Conservation (phyloP, 1,140 invertebrate species). For the Drosophila neocordata region DNA sequence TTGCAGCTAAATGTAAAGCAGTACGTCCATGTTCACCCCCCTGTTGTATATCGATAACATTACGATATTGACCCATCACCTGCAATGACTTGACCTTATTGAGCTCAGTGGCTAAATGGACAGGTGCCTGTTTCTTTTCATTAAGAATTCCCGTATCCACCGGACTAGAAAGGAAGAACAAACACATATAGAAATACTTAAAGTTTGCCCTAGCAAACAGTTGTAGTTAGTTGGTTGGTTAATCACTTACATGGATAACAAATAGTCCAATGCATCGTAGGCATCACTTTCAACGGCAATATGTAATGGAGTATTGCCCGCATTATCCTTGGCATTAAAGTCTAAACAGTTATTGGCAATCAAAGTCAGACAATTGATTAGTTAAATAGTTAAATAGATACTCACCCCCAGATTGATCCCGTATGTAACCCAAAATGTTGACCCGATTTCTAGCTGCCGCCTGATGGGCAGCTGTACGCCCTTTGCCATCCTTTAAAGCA, state of each 20-base stretch:
- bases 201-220: no score
- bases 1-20: conserved; percentile 91
- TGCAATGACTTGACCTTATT: conserved; percentile 88
- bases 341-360: conserved; percentile 85
- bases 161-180: no score
- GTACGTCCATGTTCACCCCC: conserved; percentile 91
- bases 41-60: conserved; percentile 87
- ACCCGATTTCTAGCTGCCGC: conserved; percentile 90
- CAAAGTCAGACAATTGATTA: not conserved
- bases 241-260: conserved; percentile 88
- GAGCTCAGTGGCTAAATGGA: conserved; percentile 91
- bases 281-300: conserved; percentile 90
- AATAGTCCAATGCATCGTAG: conserved; percentile 87
- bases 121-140: conserved; percentile 89
- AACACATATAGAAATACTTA: no score
- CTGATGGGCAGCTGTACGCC: conserved; percentile 89
- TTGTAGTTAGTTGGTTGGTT: not conserved
- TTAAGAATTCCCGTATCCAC: conserved; percentile 89
- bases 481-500: conserved; percentile 87
- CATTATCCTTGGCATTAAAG: conserved; percentile 89
- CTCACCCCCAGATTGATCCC: conserved; percentile 88
- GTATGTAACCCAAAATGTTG: conserved; percentile 90
- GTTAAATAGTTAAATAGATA: not conserved
- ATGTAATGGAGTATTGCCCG: conserved; percentile 92
- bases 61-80: conserved; percentile 87